Conservation (phyloP, 35 echinoderm and acorn worm genomes). For the Lytechinus pictus region DNA sequence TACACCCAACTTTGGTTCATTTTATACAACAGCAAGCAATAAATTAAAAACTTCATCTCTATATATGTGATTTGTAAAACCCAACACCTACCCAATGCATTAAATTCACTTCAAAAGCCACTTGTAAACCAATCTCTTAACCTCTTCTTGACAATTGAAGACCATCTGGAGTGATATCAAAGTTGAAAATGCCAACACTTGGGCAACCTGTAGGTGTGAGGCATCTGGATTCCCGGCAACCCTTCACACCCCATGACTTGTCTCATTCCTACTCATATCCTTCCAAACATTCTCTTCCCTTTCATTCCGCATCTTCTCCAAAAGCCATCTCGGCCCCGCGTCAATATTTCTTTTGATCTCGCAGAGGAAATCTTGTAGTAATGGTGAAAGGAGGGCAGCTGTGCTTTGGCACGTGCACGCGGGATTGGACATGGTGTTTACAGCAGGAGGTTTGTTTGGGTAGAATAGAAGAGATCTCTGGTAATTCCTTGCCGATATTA, state of each 20-base stretch:
- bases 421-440: not conserved
- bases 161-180: conserved; percentile 34
- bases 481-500: conserved; percentile 3
- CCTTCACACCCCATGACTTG: conserved; percentile 27
- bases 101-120: conserved; percentile 40
- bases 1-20: not conserved
- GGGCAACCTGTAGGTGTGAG: not conserved
- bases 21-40: not conserved
- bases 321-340: not conserved
- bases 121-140: conserved; percentile 16
- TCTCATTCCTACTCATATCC: conserved; percentile 28
- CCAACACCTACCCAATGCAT: not conserved
- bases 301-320: conserved; percentile 36
- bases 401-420: conserved; percentile 7
- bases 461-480: not conserved
- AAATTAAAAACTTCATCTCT: not conserved
- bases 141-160: not conserved
- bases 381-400: conserved; percentile 25
- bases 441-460: not conserved
- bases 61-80: not conserved
- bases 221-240: conserved; percentile 6
- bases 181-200: conserved; percentile 47
- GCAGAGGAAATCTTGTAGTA: conserved; percentile 46
- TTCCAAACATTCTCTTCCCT: not conserved
- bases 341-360: conserved; percentile 31